A percentile compares a stretch with the other conserved stretches of the same genome.
phyloP scores from a whole-genome alignment of 1,140 invertebrate species.

The Calosoma granatense region DNA sequence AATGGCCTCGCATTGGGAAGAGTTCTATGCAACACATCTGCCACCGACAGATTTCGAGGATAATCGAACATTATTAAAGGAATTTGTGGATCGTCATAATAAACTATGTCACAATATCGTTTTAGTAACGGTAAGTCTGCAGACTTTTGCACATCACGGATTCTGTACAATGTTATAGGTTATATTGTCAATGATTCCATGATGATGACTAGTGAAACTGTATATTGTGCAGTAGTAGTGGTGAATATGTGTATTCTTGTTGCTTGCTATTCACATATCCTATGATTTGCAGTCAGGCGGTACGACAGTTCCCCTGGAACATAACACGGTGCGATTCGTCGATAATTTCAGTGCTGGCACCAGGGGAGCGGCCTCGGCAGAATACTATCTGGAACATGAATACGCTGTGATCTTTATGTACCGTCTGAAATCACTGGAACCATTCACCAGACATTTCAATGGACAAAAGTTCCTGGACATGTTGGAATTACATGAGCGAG shows the following conservation, averaged over 20 bases:
- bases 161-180: conserved; percentile 17
- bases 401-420: conserved; percentile 75
- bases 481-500: conserved; percentile 52
- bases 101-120: conserved; percentile 54
- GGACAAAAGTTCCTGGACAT: conserved; percentile 72
- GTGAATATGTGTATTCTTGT: conserved; percentile 10
- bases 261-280: background rate
- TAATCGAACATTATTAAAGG: conserved; percentile 54
- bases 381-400: conserved; percentile 82
- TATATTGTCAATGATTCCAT: conserved; percentile 16
- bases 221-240: conserved; percentile 14
- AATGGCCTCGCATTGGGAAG: conserved; percentile 59
- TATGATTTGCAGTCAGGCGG: conserved; percentile 73
- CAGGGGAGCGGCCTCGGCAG: conserved; percentile 85
- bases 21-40: conserved; percentile 66
- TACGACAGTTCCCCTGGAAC: conserved; percentile 91
- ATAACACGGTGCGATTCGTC: conserved; percentile 93
- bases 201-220: background rate
- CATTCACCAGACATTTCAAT: conserved; percentile 78
- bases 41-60: conserved; percentile 62
- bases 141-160: conserved; percentile 12
- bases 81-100: conserved; percentile 57
- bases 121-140: conserved; percentile 60
- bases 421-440: conserved; percentile 74
- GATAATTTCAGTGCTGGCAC: conserved; percentile 98